These are phyloP conservation scores for Tetraodon nigroviridis DNA, from an alignment of 2,113 vertebrate genomes.

Conservation along the genomic window DNA sequence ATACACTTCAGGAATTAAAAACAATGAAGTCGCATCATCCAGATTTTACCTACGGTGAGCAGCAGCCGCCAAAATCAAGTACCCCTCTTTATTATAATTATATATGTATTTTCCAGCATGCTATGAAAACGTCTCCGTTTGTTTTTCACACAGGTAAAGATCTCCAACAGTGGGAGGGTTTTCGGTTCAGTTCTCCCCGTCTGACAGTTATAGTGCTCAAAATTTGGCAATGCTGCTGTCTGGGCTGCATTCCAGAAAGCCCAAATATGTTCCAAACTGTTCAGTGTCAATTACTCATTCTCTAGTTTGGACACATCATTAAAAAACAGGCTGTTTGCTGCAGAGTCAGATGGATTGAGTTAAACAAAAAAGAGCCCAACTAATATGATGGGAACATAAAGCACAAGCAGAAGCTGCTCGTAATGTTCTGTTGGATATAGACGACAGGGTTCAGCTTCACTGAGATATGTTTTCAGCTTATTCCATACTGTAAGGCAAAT, in stretches of 20 bases:
- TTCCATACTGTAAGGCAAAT: slow-evolving; percentile 41
- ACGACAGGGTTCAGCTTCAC: slow-evolving; percentile 13
- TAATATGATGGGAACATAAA: slow-evolving; percentile 58
- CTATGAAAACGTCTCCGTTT: slow-evolving; percentile 30
- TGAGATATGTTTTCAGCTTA: slow-evolving; percentile 41
- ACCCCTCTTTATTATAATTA: slow-evolving; percentile 34
- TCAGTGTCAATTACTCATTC: slow-evolving; percentile 52
- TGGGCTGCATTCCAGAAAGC: slow-evolving; percentile 59
- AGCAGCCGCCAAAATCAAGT: slow-evolving; percentile 31
- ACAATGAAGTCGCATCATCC: slow-evolving; percentile 1
- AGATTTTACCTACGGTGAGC: slow-evolving; percentile 3
- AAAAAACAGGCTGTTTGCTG: slow-evolving; percentile 44
- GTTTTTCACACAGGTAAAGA: slow-evolving; percentile 36
- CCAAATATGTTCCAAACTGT: slow-evolving; percentile 48
- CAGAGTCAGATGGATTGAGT: slow-evolving; percentile 55
- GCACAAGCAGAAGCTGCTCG: slow-evolving; percentile 42
- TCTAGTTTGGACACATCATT: slow-evolving; percentile 56
- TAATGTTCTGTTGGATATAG: slow-evolving; percentile 43
- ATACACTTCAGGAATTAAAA: neutral
- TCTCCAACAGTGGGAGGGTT: slow-evolving; percentile 27
- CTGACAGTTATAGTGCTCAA: slow-evolving; percentile 52
- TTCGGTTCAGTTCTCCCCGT: slow-evolving; percentile 54
- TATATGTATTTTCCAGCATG: slow-evolving; percentile 27
- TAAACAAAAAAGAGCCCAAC: slow-evolving; percentile 48
- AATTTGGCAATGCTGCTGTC: slow-evolving; percentile 53